phyloP scores from a whole-genome alignment of 2,113 vertebrate species.

The Triplophysa siluroides region DNA sequence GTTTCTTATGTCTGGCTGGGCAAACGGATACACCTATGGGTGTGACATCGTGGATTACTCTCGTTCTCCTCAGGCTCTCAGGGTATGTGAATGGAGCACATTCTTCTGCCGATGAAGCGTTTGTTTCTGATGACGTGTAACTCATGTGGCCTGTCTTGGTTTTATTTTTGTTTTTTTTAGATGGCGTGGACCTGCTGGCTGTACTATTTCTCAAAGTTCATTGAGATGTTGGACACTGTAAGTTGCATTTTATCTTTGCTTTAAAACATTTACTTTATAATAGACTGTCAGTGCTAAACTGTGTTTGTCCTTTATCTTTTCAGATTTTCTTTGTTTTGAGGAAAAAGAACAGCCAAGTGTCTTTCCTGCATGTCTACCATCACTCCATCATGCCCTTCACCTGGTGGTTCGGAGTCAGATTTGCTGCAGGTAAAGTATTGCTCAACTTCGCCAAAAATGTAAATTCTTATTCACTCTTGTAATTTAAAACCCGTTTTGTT shows the following conservation, averaged over 20 bases:
- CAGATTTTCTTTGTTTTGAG: constrained; percentile 89
- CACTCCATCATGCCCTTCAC: constrained; percentile 89
- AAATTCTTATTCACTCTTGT: no score
- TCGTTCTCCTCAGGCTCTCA: constrained; percentile 75
- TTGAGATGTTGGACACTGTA: constrained; percentile 87
- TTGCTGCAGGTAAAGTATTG: constrained; percentile 40
- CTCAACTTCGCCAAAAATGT: no score
- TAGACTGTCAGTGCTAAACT: background rate
- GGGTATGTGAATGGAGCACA: constrained; percentile 70
- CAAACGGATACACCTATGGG: constrained; percentile 80
- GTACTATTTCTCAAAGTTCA: constrained; percentile 88
- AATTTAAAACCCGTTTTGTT: no score
- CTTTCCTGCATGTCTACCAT: constrained; percentile 88
- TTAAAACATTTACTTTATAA: background rate
- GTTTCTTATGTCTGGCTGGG: constrained; percentile 91
- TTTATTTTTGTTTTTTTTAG: constrained; percentile 57
- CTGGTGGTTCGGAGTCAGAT: constrained; percentile 89
- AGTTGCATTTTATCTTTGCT: constrained; percentile 58
- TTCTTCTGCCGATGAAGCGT: background rate
- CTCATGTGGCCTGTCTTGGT: background rate
- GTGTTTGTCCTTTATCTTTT: background rate
- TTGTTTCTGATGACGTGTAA: background rate
- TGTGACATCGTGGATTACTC: constrained; percentile 88
- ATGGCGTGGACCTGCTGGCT: constrained; percentile 86
- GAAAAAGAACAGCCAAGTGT: constrained; percentile 87